Conservation (phyloP, 2,113 vertebrate species). For the Thermophis baileyi region DNA sequence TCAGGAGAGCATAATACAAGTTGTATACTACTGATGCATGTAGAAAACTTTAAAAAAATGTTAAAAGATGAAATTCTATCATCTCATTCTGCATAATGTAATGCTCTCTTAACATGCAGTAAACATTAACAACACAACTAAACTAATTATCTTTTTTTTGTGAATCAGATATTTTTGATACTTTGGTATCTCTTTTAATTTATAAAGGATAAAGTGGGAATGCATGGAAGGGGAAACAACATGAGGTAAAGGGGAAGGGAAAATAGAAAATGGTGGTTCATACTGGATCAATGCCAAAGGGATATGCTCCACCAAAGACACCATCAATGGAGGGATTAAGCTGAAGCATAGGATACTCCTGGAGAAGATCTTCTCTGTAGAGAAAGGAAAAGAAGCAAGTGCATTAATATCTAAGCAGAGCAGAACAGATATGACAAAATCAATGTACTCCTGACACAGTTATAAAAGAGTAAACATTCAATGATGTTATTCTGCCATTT, state of each 20-base stretch:
- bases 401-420: neutral
- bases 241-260: neutral
- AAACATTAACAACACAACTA: neutral
- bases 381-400: neutral
- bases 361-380: constrained; percentile 73
- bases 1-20: neutral
- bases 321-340: constrained; percentile 82
- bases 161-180: neutral
- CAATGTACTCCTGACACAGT: too few relatives aligned
- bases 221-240: neutral
- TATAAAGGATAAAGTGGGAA: neutral
- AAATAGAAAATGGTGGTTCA: constrained; percentile 33
- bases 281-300: constrained; percentile 97
- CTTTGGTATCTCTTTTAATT: neutral
- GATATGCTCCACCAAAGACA: constrained; percentile 90
- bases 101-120: neutral
- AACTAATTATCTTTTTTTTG: neutral
- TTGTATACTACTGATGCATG: neutral
- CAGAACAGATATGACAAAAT: neutral
- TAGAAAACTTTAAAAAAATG: neutral
- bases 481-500: neutral
- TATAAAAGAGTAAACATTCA: neutral
- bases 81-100: neutral
- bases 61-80: neutral
- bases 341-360: constrained; percentile 77